phyloP scores from a whole-genome alignment of 1,140 invertebrate species.

The Atopsyche davidsoni region DNA sequence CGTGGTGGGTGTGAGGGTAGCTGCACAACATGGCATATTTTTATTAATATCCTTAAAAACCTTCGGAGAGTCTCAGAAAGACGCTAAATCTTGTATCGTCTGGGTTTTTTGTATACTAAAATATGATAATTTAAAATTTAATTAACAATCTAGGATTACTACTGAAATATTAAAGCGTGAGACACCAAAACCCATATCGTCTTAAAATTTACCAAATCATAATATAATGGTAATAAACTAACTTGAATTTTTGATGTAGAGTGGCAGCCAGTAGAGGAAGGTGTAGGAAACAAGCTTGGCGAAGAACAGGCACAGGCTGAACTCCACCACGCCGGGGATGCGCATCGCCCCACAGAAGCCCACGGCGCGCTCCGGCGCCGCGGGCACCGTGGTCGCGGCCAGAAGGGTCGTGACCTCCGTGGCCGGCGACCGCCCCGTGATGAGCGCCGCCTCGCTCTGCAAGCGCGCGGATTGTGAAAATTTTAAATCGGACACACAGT shows the following conservation, averaged over 20 bases:
- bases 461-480: not conserved
- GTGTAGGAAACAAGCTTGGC: constrained; percentile 97
- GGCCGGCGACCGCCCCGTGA: constrained; percentile 13
- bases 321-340: constrained; percentile 93
- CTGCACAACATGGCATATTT: constrained; percentile 48
- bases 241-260: constrained; percentile 84
- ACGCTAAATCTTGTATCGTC: not conserved
- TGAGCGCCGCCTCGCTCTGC: not conserved
- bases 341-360: constrained; percentile 69
- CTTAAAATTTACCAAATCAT: too few species aligned
- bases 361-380: constrained; percentile 51
- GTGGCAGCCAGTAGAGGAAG: constrained; percentile 93
- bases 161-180: too few species aligned
- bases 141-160: not conserved
- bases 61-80: not conserved
- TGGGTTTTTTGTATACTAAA: not conserved
- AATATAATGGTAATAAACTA: constrained; percentile 44
- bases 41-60: too few species aligned
- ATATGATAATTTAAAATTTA: constrained; percentile 4
- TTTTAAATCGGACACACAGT: too few species aligned
- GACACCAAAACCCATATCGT: too few species aligned
- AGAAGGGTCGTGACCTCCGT: constrained; percentile 38
- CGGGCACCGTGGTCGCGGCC: constrained; percentile 14
- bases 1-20: constrained; percentile 57
- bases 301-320: constrained; percentile 91